Evolutionary conservation across 2,113 vertebrate genomes (phyloP).

Genomic region (Chionis minor): DNA sequence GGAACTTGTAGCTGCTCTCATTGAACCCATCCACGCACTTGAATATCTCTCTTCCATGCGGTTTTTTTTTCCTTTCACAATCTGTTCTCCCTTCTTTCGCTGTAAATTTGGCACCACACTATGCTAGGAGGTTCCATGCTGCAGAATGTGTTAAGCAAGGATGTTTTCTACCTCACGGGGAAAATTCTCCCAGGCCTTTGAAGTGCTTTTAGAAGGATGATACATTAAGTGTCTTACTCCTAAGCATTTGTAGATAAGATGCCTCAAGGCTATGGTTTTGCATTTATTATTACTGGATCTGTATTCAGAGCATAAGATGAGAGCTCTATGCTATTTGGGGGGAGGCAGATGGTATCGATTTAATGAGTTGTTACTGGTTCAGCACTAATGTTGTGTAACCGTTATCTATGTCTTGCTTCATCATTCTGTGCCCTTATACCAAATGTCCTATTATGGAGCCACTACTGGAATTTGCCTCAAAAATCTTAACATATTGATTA

Average conservation of each 20-base stretch:
- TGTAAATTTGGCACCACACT: background rate
- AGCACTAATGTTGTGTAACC: background rate
- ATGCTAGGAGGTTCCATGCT: background rate
- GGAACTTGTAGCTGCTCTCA: background rate
- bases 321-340: background rate
- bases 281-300: constrained; percentile 19
- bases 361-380: constrained; percentile 26
- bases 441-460: background rate
- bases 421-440: background rate
- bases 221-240: background rate
- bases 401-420: background rate
- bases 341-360: constrained; percentile 32
- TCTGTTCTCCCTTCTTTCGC: background rate
- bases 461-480: background rate
- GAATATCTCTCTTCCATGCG: background rate
- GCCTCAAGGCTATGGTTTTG: constrained; percentile 8
- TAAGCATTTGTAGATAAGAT: background rate
- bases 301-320: background rate
- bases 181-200: background rate
- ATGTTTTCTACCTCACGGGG: background rate
- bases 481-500: background rate
- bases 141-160: background rate
- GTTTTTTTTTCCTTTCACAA: background rate
- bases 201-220: constrained; percentile 18
- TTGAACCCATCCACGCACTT: background rate